Base-by-base conservation (phyloP, 2,797 vertebrate genomes). In the Apodemus agrarius region DNA sequence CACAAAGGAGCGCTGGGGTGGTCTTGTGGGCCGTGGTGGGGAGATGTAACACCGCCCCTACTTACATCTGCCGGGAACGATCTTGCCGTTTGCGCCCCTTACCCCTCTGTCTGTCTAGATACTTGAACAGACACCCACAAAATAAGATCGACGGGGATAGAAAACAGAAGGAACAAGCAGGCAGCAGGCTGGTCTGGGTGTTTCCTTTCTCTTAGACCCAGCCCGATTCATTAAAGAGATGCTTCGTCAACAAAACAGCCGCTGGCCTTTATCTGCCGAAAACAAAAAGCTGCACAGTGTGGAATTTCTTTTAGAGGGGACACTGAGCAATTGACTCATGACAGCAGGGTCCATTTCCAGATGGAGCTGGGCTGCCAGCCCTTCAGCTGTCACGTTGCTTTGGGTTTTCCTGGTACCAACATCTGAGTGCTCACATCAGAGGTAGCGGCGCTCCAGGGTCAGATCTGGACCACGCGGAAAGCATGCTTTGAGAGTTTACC, bases 401-500 rank as follows among this genome's bases (percentile, higher is more conserved):
- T 24, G 22, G 19, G 13, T 57, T 52, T n/a, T 29, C 43, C 59
- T 43, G 7, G 29, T 19, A 43, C 89, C 65, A 46, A 11, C 86
- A 46, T 82, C 89, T 85, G 90, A 78, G 37, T 61, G 12, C 12
- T 59, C 40, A 11, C 52, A 49, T 59, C 40, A 11, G 57, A 49
- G 90, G 43, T 5, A 19, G 40, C n/a, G 22, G 40, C n/a, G 22
- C 29, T 61, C 43, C 46, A 49, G 65, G 31, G 29, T 92, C 78
- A 86, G 59, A 59, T 10, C 76, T 46, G 24, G 3, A 24, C 67
- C 40, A 63, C 19, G 24, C 54, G 17, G 34, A 82, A 54, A 49
- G 75, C 37, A n/a, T 13, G 29, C 85, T 97, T 93, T 65, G 86
- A 89, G 40, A 57, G 69, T 67, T 89, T 89, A 72, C 81, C 72